Base-by-base conservation (phyloP, 2,888 invertebrate genomes). In the Cheilosia scutellata region DNA sequence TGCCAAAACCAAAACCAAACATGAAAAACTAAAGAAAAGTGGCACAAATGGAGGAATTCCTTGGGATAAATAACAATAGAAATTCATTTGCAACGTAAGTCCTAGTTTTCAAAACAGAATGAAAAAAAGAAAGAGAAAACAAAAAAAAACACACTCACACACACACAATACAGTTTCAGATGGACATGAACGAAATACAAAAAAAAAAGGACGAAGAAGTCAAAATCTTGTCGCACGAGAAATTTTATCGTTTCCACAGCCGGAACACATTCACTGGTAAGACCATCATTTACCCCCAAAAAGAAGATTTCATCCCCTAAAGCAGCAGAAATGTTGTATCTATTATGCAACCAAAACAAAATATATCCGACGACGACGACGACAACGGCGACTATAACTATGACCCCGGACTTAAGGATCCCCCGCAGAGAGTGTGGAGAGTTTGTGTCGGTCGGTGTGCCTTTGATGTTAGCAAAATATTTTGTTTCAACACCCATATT, bases 51-150 rank as follows among this genome's bases (percentile, higher is more conserved):
- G 51, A 31, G 40, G 5, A 63, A 55, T 53, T 62, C 62, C n/a
- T 31, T 53, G 40, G 49, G 49, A 71, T 71, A 60, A 60, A 62
- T 44, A 72, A 72, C 72, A 72, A 63, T 72, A 53, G 51, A 37
- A 72, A 72, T 60, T 60, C 71, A 72, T 72, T 72, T 72, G 72
- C 62, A 62, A 62, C 42, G 62, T 42, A 62, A 60, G 60, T 72
- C 60, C 60, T 62, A 62, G 60, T 72, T 72, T 72, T 33, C 11
- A 20, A 47, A 37, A 53, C 20, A 72, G 20, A 37, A 33, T n/a
- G 16, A 13, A 4, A 33, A 20, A 25, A 11, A 13, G 9, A 44
- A 42, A 16, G 29, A 9, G 13, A 4, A 0, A 42, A 9, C 29
- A 6, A 11, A 47, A 16, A 20, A 20, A 29, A n/a, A 11, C 3